Base-by-base conservation (phyloP, 2,113 vertebrate genomes). In the Mus spicilegus region DNA sequence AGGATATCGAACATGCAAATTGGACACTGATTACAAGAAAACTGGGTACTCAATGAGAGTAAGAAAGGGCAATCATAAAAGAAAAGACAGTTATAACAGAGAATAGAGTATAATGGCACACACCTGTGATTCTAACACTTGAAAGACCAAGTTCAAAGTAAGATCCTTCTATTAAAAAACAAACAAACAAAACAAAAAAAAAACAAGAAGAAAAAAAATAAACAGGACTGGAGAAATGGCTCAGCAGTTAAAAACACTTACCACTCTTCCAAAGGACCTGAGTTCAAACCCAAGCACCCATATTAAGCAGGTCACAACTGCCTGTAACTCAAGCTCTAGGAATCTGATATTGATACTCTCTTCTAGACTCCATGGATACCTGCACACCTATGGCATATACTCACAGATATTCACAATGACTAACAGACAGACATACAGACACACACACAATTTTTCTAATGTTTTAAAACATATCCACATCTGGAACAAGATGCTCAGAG, bases 1-100 rank as follows among this genome's bases (percentile, higher is more conserved):
- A 4, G 75, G 46, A 49, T n/a, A 85, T 4, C 8, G 5, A 3
- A 22, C 22, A 93, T 61, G 80, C 26, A n/a, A 92, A 70, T 0
- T 92, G 42, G 56, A 51, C 63, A 90, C 0, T 84, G 70, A 33
- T 51, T 90, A 87, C 4, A 92, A 87, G 17, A 85, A 94, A 95
- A 91, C 3, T 51, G 7, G 51, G 12, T 82, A n/a, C 12, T 4
- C 67, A 75, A 6, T 46, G 67, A 17, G 39, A 90, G 86, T 67
- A 92, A 78, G 26, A n/a, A 61, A 61, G n/a, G 2, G 26, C n/a
- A 86, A 56, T 46, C 56, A 54, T 19, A 58, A 67, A 46, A 81
- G 30, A 51, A 90, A 92, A 90, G 54, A 39, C 42, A 93, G n/a
- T 84, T 87, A 87, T 30, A 54, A 1, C 30, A 87, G 65, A 2